These are phyloP conservation scores for Antigone vipio DNA, from an alignment of 2,113 vertebrate species.

Conservation along the genomic window DNA sequence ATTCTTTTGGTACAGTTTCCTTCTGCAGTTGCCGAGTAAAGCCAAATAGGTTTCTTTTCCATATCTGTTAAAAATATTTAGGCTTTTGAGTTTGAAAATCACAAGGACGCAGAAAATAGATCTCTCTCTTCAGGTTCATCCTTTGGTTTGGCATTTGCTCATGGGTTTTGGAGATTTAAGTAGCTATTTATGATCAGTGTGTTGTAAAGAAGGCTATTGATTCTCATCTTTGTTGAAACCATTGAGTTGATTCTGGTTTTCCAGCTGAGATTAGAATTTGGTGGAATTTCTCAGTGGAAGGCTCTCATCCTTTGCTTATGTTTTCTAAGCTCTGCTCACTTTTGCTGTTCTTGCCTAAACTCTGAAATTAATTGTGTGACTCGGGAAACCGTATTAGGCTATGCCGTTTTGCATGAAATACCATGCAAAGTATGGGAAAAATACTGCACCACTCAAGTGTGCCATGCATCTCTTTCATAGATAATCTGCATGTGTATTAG, in stretches of 20 bases:
- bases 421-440: background rate
- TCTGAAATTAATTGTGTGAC: background rate
- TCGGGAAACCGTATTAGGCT: background rate
- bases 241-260: background rate
- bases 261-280: background rate
- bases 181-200: background rate
- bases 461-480: background rate
- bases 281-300: background rate
- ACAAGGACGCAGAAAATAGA: background rate
- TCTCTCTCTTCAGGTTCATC: background rate
- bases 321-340: background rate
- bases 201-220: background rate
- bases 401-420: background rate
- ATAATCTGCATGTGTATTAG: constrained; percentile 41
- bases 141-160: constrained; percentile 7
- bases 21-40: constrained; percentile 32
- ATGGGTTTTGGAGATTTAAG: background rate
- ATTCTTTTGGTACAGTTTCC: constrained; percentile 27
- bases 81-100: background rate
- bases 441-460: background rate
- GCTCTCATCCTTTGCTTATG: background rate
- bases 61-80: constrained; percentile 13
- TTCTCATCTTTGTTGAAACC: background rate
- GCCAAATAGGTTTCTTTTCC: constrained; percentile 11
- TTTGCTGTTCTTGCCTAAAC: background rate